These are phyloP conservation scores for Polietes domitor DNA, from an alignment of 2,888 invertebrate genomes.

Conservation along the genomic window DNA sequence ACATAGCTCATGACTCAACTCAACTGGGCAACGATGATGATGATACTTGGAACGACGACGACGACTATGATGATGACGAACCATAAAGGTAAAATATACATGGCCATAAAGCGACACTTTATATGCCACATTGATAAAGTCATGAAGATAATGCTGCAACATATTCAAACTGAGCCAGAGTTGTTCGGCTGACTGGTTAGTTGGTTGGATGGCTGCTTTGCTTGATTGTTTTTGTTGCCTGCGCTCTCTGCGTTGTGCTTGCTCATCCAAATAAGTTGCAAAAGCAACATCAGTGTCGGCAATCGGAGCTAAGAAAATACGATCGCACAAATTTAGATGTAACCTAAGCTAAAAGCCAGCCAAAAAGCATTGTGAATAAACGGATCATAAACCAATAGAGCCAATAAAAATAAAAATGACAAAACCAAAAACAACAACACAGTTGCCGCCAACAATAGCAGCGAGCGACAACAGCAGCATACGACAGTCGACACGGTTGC, in stretches of 20 bases:
- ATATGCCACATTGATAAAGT: conserved; percentile 66
- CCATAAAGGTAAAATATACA: conserved; percentile 66
- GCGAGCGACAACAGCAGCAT: conserved; percentile 33
- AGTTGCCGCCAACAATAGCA: conserved; percentile 36
- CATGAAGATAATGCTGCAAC: conserved; percentile 65
- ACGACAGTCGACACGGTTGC: background rate
- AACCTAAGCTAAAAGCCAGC: conserved; percentile 60
- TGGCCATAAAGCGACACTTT: conserved; percentile 67
- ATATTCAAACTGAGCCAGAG: conserved; percentile 44
- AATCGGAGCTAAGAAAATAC: background rate
- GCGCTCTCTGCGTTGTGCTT: conserved; percentile 25
- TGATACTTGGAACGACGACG: conserved; percentile 44
- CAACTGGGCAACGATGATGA: conserved; percentile 20
- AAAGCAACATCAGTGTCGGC: background rate
- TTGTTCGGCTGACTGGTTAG: background rate
- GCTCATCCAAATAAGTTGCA: conserved; percentile 51
- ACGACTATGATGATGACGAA: conserved; percentile 62
- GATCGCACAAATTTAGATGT: conserved; percentile 70
- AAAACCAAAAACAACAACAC: conserved; percentile 37
- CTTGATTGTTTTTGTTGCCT: background rate
- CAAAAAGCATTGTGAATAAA: conserved; percentile 49
- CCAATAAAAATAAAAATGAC: conserved; percentile 53
- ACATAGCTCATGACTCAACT: conserved; percentile 63
- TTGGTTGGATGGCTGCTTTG: conserved; percentile 7
- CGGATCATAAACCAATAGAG: conserved; percentile 66